Evolutionary conservation across 1,140 invertebrate genomes (phyloP).

Genomic region (Adoxophyes honmai): DNA sequence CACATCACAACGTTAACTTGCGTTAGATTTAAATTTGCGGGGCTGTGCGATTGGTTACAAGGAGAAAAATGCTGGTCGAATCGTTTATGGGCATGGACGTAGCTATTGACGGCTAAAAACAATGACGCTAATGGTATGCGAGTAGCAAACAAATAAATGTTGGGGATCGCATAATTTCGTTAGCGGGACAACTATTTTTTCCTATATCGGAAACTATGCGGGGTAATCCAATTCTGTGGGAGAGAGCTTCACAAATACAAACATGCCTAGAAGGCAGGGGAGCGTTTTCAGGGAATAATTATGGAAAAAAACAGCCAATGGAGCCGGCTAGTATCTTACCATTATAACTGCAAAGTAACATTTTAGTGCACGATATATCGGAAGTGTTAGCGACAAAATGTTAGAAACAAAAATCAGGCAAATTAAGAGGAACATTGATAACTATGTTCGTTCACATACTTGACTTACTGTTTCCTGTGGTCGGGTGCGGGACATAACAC

Average conservation of each 20-base stretch:
- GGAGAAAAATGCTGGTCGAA: no score
- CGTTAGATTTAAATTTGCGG: no score
- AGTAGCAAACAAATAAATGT: conserved; percentile 8
- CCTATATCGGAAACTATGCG: background rate
- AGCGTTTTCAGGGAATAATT: background rate
- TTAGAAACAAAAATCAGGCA: conserved; percentile 64
- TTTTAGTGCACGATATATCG: conserved; percentile 45
- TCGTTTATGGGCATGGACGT: no score
- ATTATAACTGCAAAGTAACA: conserved; percentile 47
- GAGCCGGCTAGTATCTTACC: background rate
- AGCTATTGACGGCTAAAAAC: no score
- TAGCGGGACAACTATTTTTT: background rate
- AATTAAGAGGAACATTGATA: conserved; percentile 28
- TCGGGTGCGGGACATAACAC: conserved; percentile 74
- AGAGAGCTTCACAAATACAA: background rate
- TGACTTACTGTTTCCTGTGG: conserved; percentile 85
- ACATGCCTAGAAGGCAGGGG: background rate
- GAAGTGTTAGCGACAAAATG: conserved; percentile 69
- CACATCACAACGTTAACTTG: no score
- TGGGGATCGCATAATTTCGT: background rate
- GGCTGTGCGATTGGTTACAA: no score
- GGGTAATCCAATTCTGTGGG: background rate
- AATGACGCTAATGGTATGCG: background rate
- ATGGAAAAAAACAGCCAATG: background rate
- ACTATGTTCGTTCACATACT: conserved; percentile 50